Evolutionary conservation across 1,140 invertebrate species (phyloP), one percentile per base, ranked within the genome.

Genomic region (Coelopa frigida): DNA sequence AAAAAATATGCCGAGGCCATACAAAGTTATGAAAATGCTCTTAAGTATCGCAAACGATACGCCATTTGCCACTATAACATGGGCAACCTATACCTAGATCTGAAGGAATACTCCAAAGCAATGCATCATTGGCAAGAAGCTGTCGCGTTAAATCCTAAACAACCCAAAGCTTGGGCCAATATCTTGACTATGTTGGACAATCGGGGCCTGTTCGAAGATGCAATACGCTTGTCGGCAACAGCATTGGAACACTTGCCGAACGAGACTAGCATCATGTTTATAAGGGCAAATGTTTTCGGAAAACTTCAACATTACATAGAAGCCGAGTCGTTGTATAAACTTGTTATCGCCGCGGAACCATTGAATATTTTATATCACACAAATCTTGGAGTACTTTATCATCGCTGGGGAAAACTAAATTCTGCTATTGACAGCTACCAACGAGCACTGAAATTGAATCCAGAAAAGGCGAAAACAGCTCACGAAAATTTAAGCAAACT

Each of bases 1-100:
- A 82, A 84, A 49, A 80, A 84, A 54, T 80, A 78, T 48, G 58
- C 78, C 14, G 80, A 87, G 59, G 83, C 92, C 3, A 78, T 93
- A 61, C 58, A 65, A 12, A 87, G 89, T 60, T 97, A 95, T 60
- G 72, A 78, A 52, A 85, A 72, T 33, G 92, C 91, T 4, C 68
- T 97, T 1, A 73, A 63, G 24, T 76, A 87, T 66, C 75, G 91
- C 45, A 77, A 73, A 50, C 82, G 81, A 39, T 97, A 95, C 74
- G 85, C 94, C 0, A 91, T 96, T 61, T 94, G 91, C 68, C 85
- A 85, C 60, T 97, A 94, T 60, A 98, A 98, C 72, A 74, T 97
- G 49, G 94, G 93, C 21, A 93, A 96, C 72, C 72, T 96, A 74
- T 79, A 76, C 63, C 61, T 85, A 33, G 73, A 78, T 50, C 54